These are phyloP conservation scores for Nylanderia fulva DNA, from an alignment of 1,140 invertebrate species.

Conservation along the genomic window DNA sequence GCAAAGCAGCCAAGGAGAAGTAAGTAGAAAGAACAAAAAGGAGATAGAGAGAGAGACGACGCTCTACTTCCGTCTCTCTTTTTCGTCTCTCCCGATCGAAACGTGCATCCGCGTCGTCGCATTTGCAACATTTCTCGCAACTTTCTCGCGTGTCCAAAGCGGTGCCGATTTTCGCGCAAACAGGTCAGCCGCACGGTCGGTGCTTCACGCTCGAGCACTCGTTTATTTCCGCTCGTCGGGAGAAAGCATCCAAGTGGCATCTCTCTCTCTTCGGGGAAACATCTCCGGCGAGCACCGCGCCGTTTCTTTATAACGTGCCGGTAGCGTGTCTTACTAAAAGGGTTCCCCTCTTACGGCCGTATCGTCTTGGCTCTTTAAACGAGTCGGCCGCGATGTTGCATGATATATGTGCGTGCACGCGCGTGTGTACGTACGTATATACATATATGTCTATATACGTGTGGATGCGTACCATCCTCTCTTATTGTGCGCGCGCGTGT, in stretches of 20 bases:
- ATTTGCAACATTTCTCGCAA: conserved; percentile 1
- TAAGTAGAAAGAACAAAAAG: conserved; percentile 72
- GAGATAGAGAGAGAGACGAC: neutral
- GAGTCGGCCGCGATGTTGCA: conserved; percentile 40
- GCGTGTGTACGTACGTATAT: conserved; percentile 13
- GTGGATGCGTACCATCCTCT: conserved; percentile 3
- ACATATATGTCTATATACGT: neutral
- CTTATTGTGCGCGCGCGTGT: neutral
- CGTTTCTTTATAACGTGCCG: conserved; percentile 62
- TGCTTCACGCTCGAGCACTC: neutral
- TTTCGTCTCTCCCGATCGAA: conserved; percentile 23
- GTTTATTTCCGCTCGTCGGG: neutral
- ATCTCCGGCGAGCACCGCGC: conserved; percentile 30
- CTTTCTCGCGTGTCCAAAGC: conserved; percentile 1
- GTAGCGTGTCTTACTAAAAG: conserved; percentile 68
- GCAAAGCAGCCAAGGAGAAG: conserved; percentile 73
- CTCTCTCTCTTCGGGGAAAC: neutral
- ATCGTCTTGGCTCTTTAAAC: conserved; percentile 75
- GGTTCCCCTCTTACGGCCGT: conserved; percentile 42
- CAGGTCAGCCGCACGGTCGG: conserved; percentile 17
- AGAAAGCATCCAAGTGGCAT: neutral
- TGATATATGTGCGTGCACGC: neutral
- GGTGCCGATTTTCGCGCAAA: conserved; percentile 2
- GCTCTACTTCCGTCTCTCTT: conserved; percentile 35
- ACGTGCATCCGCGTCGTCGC: neutral